Evolutionary conservation across 1,140 invertebrate species (phyloP).

Genomic region (Tribolium castaneum): DNA sequence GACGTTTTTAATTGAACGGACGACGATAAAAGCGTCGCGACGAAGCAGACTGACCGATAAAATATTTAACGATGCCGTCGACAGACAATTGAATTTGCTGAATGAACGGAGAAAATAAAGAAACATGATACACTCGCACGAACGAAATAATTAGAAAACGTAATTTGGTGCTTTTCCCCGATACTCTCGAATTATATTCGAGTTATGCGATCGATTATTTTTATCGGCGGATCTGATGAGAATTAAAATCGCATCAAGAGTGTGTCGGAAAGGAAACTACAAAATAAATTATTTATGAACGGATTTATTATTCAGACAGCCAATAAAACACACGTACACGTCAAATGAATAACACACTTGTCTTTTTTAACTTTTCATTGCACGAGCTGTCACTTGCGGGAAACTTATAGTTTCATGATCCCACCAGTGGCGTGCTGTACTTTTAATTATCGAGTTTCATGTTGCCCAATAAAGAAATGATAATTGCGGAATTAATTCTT

Average conservation of each 20-base stretch:
- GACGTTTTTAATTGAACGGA: slow-evolving; percentile 20
- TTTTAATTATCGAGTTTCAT: slow-evolving; percentile 15
- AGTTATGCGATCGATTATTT: neutral
- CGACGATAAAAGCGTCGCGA: neutral
- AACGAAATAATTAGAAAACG: neutral
- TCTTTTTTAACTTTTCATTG: neutral
- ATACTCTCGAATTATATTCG: neutral
- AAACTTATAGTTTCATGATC: neutral
- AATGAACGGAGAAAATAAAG: neutral
- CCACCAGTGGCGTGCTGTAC: slow-evolving; percentile 6
- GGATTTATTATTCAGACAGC: neutral
- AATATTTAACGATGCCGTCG: neutral
- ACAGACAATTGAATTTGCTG: slow-evolving; percentile 2
- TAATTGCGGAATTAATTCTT: slow-evolving; percentile 19
- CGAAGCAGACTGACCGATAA: neutral
- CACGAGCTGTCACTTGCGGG: slow-evolving; percentile 3
- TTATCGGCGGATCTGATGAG: neutral
- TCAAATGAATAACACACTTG: neutral
- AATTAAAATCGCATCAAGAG: slow-evolving; percentile 18
- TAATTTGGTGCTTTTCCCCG: neutral
- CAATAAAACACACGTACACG: neutral
- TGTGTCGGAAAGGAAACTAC: neutral
- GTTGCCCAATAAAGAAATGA: slow-evolving; percentile 13
- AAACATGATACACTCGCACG: neutral
- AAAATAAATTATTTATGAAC: neutral